Base-by-base conservation (phyloP, 2,888 invertebrate species). In the Drosophila monieri region DNA sequence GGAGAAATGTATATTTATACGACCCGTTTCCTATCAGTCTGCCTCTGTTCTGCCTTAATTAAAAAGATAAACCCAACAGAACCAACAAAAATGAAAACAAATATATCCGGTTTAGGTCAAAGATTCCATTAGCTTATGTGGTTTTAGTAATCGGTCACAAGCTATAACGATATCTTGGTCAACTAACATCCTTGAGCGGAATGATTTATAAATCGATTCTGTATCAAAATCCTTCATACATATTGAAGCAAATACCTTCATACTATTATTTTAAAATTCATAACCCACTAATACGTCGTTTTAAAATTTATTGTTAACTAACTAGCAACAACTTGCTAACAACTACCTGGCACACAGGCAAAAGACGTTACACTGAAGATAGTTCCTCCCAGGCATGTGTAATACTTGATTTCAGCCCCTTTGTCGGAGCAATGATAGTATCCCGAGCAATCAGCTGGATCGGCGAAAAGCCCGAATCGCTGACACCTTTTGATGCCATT, bases 351-450 rank as follows among this genome's bases (percentile, higher is more conserved):
- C 0, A 65, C 32, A 18, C 87, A 84, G 10, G 25, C 21, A 1
- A 59, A 62, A 3, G 57, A 57, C 5, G 15, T 10, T 5, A 51
- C 10, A 60, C 76, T 54, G 6, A 72, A 83, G 27, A 77, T 64
- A 5, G 48, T 35, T 1, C 67, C 67, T 0, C 10, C 6, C 0
- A 53, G 54, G 43, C 88, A 87, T 1, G 25, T 51, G 9, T 23
- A 30, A 5, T 32, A 66, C 56, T 68, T 23, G 8, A 80, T 8
- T 5, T 32, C 30, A 0, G 75, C 84, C 44, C 76, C 80, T 12
- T 79, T 68, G 0, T 51, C 74, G 2, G 76, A 75, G 25, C 91
- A 91, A 49, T 85, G 84, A 59, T 85, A 91, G 57, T 84, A 91
- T 2, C 83, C 78, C 6, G 55, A 74, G 46, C 91, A 91, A 49